Conservation (phyloP, 2,888 invertebrate genomes). For the Furcula furcula region DNA sequence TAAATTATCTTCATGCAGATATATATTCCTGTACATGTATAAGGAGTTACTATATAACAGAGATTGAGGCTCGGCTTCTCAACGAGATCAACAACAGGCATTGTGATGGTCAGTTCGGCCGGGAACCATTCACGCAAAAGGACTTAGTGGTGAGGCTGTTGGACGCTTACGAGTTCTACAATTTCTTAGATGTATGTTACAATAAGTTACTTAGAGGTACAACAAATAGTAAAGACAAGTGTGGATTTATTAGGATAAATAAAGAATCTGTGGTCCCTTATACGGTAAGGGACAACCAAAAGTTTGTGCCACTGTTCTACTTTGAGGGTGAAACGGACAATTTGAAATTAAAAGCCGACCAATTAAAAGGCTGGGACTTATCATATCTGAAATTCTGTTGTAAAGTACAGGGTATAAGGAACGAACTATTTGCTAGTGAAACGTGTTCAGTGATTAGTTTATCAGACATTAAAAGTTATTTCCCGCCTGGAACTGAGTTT, state of each 20-base stretch:
- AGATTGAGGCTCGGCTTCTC: constrained; percentile 92
- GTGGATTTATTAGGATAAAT: constrained; percentile 95
- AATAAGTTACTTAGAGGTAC: constrained; percentile 89
- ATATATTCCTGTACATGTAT: constrained; percentile 96
- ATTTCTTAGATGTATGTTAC: constrained; percentile 94
- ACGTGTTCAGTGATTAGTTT: constrained; percentile 95
- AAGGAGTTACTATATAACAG: constrained; percentile 95
- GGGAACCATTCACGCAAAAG: constrained; percentile 92
- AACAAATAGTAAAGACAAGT: constrained; percentile 88
- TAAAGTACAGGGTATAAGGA: constrained; percentile 95
- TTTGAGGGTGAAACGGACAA: constrained; percentile 95
- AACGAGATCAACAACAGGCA: constrained; percentile 97
- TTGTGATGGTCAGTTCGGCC: constrained; percentile 94
- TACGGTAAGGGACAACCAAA: constrained; percentile 90
- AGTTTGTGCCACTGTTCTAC: constrained; percentile 95
- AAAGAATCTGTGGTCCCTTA: constrained; percentile 97
- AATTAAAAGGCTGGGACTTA: constrained; percentile 94
- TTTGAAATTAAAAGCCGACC: constrained; percentile 92
- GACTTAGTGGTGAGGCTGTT: constrained; percentile 94
- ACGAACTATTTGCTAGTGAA: constrained; percentile 94
- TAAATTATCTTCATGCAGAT: constrained; percentile 93
- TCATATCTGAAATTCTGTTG: constrained; percentile 97
- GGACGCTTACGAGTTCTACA: constrained; percentile 95
- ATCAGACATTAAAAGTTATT: constrained; percentile 94
- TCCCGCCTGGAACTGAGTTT: constrained; percentile 93